Conservation (phyloP, 2,888 invertebrate genomes). For the Nomada flava region DNA sequence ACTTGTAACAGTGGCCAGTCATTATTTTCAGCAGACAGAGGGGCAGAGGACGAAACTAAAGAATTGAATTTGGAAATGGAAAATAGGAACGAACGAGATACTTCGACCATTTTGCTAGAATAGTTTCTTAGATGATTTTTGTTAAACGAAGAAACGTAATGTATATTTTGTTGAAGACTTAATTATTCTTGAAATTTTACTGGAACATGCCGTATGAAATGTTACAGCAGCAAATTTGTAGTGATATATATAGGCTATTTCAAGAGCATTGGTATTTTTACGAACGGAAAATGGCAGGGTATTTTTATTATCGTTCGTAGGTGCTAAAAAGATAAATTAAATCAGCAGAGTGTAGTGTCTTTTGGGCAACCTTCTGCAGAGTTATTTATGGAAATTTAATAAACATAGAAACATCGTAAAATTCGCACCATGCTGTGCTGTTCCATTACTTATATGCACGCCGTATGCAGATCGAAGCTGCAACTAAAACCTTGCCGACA, state of each 20-base stretch:
- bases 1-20: constrained; percentile 50
- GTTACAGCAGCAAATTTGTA: no score
- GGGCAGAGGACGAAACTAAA: not conserved
- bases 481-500: not conserved
- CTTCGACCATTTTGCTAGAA: no score
- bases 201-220: no score
- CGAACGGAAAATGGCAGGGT: no score
- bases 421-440: constrained; percentile 1
- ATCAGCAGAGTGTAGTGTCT: not conserved
- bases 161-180: no score
- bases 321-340: not conserved
- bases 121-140: no score
- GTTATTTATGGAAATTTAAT: constrained; percentile 19
- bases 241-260: not conserved
- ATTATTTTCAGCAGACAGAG: constrained; percentile 40
- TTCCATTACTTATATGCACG: not conserved
- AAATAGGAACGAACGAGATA: no score
- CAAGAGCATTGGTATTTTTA: not conserved
- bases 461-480: constrained; percentile 7
- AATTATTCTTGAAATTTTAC: no score
- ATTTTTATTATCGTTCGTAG: not conserved
- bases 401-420: constrained; percentile 21
- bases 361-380: constrained; percentile 3
- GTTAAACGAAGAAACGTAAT: not conserved
- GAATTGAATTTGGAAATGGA: not conserved